Evolutionary conservation across 2,797 vertebrate genomes (phyloP).

Genomic region (Crax fasciolata): DNA sequence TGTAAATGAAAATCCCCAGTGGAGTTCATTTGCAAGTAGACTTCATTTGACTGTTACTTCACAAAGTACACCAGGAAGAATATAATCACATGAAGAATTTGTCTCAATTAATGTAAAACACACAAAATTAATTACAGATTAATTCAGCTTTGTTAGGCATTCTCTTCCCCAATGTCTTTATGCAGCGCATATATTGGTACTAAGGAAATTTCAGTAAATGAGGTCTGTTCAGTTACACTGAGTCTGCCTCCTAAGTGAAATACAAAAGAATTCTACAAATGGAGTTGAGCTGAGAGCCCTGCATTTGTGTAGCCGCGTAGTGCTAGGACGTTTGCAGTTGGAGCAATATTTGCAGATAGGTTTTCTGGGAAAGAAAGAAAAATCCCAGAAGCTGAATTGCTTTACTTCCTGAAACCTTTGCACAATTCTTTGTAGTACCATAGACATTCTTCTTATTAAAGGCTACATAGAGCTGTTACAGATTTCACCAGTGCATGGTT

Average conservation of each 20-base stretch:
- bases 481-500: constrained; percentile 48
- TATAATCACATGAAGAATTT: constrained; percentile 20
- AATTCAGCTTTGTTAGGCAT: neutral
- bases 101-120: constrained; percentile 11
- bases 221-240: neutral
- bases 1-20: constrained; percentile 11
- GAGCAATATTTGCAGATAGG: neutral
- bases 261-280: neutral
- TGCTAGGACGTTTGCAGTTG: neutral
- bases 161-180: neutral
- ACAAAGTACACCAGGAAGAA: neutral
- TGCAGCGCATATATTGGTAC: neutral
- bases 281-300: accelerated
- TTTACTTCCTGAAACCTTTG: neutral
- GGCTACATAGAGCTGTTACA: neutral
- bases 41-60: neutral
- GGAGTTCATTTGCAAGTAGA: neutral
- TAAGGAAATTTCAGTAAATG: neutral
- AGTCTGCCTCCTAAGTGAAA: constrained; percentile 18
- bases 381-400: neutral
- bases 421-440: neutral
- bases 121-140: neutral
- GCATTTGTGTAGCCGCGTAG: neutral
- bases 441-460: constrained; percentile 25
- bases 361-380: constrained; percentile 3